Percentiles rank a stretch among this genome's conserved stretches.
Conservation (phyloP, 2,113 vertebrate genomes). For the Uria aalge region DNA sequence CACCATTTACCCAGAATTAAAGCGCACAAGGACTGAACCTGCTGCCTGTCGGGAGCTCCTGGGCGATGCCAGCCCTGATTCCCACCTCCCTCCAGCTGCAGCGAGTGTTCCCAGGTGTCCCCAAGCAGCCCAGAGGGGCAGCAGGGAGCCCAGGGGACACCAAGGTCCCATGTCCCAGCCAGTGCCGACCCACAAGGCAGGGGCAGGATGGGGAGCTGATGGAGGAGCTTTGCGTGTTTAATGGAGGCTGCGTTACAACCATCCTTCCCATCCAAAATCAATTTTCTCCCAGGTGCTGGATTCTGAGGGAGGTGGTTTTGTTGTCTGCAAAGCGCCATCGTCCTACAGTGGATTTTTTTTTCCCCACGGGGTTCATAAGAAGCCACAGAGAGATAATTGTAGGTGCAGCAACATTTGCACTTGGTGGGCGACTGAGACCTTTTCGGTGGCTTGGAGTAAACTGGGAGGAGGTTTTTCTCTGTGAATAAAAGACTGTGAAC, state of each 20-base stretch:
- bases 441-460: neutral
- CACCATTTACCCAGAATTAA: neutral
- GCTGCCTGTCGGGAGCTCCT: rapidly evolving
- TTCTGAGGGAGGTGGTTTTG: neutral
- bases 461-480: neutral
- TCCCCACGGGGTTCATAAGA: neutral
- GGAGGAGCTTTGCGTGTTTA: neutral
- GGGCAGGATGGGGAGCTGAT: neutral
- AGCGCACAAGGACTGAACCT: neutral
- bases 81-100: neutral
- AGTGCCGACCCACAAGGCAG: neutral
- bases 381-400: neutral
- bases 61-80: neutral
- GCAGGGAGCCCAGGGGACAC: conserved; percentile 58
- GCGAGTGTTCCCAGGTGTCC: neutral
- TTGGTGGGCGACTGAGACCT: neutral
- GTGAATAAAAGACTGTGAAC: neutral
- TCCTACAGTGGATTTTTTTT: neutral
- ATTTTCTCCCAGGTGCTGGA: neutral
- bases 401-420: neutral
- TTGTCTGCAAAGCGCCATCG: neutral
- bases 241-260: neutral
- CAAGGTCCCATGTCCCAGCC: conserved; percentile 49
- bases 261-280: neutral
- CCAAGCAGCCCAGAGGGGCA: conserved; percentile 59